Conservation (phyloP, 2,888 invertebrate species). For the Epinotia demarniana region DNA sequence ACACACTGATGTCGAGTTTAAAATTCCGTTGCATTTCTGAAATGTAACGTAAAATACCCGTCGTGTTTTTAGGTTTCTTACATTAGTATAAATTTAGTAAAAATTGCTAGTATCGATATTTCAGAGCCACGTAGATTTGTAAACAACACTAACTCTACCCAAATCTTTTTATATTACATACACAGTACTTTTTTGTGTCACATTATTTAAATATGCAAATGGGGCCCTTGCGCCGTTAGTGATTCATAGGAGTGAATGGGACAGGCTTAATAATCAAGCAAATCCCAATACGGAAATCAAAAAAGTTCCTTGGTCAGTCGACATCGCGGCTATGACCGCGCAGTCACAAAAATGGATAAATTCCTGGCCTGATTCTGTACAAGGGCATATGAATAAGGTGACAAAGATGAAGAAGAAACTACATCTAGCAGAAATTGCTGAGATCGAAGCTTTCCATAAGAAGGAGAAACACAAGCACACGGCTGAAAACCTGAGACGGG, state of each 20-base stretch:
- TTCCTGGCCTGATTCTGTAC: slow-evolving; percentile 64
- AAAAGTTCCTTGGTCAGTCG: slow-evolving; percentile 48
- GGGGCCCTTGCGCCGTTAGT: slow-evolving; percentile 50
- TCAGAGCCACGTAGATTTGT: slow-evolving; percentile 22
- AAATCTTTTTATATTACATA: background rate
- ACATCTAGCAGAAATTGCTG: slow-evolving; percentile 50
- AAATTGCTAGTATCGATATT: background rate
- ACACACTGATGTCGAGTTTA: background rate
- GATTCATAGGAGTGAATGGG: slow-evolving; percentile 64
- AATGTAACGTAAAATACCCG: no score
- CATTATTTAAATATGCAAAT: slow-evolving; percentile 45
- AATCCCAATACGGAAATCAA: slow-evolving; percentile 43
- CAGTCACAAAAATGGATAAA: slow-evolving; percentile 63
- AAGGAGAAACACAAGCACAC: slow-evolving; percentile 47
- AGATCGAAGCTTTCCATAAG: slow-evolving; percentile 50
- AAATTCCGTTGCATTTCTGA: background rate
- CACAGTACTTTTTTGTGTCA: background rate
- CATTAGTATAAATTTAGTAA: background rate
- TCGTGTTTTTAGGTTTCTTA: no score
- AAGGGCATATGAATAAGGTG: slow-evolving; percentile 57
- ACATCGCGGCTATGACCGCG: slow-evolving; percentile 59
- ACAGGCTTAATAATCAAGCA: slow-evolving; percentile 57
- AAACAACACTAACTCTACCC: background rate
- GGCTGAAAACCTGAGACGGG: slow-evolving; percentile 55
- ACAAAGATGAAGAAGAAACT: slow-evolving; percentile 54